These are phyloP conservation scores for Mystacornis crossleyi DNA, from an alignment of 2,113 vertebrate genomes.

Conservation along the genomic window DNA sequence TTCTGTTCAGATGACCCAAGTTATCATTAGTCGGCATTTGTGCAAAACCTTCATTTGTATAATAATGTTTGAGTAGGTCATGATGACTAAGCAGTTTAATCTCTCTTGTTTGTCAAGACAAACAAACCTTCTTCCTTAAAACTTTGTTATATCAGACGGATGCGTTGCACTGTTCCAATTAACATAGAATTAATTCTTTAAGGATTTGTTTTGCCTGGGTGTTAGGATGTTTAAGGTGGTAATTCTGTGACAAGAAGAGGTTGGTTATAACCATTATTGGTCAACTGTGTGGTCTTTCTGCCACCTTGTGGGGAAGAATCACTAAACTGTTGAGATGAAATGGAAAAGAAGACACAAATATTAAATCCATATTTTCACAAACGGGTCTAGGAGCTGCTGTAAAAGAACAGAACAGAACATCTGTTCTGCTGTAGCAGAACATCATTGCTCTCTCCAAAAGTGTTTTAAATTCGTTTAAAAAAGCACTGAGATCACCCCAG, in stretches of 20 bases:
- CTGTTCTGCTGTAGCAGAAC: neutral
- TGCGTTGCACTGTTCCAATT: neutral
- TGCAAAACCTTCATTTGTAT: conserved; percentile 9
- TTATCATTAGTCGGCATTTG: neutral
- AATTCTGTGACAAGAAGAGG: neutral
- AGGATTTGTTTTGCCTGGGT: neutral
- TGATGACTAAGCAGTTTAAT: conserved; percentile 43
- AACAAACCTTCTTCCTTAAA: neutral
- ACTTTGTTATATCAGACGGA: neutral
- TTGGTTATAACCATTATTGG: neutral
- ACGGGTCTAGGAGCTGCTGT: neutral
- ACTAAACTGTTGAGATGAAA: conserved; percentile 20
- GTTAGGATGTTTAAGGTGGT: neutral
- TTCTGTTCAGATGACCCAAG: conserved; percentile 10
- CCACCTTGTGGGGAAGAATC: conserved; percentile 72
- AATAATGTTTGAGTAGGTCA: neutral
- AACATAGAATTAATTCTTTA: neutral
- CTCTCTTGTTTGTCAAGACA: neutral
- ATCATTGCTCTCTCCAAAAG: neutral
- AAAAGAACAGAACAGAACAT: neutral
- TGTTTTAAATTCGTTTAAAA: neutral
- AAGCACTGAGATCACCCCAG: neutral
- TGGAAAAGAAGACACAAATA: neutral
- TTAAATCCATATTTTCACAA: neutral
- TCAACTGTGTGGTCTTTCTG: conserved; percentile 68